Conservation (phyloP, 1,140 invertebrate genomes). For the Ceratitis capitata region DNA sequence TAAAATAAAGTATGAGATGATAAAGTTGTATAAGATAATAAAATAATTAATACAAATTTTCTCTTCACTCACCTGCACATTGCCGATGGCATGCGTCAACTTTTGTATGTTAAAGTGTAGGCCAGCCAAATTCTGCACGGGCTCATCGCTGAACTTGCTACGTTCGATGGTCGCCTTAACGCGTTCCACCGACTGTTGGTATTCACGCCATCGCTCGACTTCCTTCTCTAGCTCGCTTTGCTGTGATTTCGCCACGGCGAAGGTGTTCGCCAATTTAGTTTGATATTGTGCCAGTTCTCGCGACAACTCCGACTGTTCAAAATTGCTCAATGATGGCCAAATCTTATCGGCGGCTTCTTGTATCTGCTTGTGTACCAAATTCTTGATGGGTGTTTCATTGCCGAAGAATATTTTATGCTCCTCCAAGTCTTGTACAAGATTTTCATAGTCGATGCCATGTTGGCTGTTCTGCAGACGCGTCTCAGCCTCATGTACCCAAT, state of each 20-base stretch:
- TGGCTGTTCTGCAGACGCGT: constrained; percentile 79
- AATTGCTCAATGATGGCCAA: constrained; percentile 81
- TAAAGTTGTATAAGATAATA: not conserved
- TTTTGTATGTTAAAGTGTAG: constrained; percentile 84
- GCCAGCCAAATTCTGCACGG: constrained; percentile 78
- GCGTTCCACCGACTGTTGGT: constrained; percentile 77
- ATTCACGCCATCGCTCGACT: constrained; percentile 82
- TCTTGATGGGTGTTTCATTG: constrained; percentile 78
- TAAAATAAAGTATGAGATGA: not conserved
- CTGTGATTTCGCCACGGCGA: constrained; percentile 82
- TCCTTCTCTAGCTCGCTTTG: constrained; percentile 80
- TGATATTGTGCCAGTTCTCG: constrained; percentile 81
- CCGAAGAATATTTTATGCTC: constrained; percentile 88
- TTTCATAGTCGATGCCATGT: constrained; percentile 88
- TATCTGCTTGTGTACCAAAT: constrained; percentile 82
- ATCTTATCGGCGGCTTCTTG: constrained; percentile 87
- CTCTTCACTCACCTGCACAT: constrained; percentile 76
- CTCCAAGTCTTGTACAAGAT: constrained; percentile 81
- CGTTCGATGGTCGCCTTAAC: constrained; percentile 78
- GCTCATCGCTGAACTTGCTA: constrained; percentile 78
- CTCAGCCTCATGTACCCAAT: constrained; percentile 87
- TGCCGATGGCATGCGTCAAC: constrained; percentile 78
- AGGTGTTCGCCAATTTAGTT: constrained; percentile 80
- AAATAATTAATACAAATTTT: not conserved
- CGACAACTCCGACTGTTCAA: constrained; percentile 83